phyloP scores from a whole-genome alignment of 2,797 vertebrate species.

The Anniella stebbinsi region DNA sequence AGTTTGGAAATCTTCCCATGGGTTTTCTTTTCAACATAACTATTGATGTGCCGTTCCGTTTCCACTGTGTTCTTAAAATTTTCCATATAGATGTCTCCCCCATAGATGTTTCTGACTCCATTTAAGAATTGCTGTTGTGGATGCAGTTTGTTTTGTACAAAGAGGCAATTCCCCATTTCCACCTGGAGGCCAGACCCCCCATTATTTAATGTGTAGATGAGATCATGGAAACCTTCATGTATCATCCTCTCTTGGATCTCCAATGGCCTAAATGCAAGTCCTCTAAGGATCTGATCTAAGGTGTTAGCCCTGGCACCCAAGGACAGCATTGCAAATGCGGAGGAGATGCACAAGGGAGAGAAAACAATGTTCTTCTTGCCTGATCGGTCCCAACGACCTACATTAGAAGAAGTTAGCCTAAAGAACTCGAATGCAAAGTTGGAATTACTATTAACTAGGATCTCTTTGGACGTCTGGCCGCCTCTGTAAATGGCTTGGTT shows the following conservation, averaged over 20 bases:
- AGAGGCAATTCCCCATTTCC: conserved; percentile 84
- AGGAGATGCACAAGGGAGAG: conserved; percentile 89
- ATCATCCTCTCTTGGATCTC: conserved; percentile 75
- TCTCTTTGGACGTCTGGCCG: background rate
- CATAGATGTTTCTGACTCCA: conserved; percentile 78
- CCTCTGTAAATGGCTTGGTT: conserved; percentile 56
- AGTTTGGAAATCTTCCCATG: conserved; percentile 86
- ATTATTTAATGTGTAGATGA: conserved; percentile 76
- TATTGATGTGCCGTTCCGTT: conserved; percentile 84
- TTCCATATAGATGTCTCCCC: conserved; percentile 78
- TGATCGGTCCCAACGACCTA: conserved; percentile 55
- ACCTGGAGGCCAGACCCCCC: conserved; percentile 66
- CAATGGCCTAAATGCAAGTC: conserved; percentile 81
- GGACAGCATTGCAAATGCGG: conserved; percentile 87
- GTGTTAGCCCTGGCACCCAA: conserved; percentile 86
- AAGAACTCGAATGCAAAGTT: conserved; percentile 86
- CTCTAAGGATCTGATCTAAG: conserved; percentile 83
- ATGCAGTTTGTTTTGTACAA: conserved; percentile 79
- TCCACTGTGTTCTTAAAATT: conserved; percentile 80
- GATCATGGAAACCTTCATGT: conserved; percentile 81
- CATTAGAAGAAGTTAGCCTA: conserved; percentile 75
- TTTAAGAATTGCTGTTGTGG: conserved; percentile 78
- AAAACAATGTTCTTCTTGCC: conserved; percentile 87
- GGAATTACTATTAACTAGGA: conserved; percentile 75
- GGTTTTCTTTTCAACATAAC: conserved; percentile 85